These are phyloP conservation scores for Ectropis crepuscularia DNA, from an alignment of 2,888 invertebrate species.

Conservation along the genomic window DNA sequence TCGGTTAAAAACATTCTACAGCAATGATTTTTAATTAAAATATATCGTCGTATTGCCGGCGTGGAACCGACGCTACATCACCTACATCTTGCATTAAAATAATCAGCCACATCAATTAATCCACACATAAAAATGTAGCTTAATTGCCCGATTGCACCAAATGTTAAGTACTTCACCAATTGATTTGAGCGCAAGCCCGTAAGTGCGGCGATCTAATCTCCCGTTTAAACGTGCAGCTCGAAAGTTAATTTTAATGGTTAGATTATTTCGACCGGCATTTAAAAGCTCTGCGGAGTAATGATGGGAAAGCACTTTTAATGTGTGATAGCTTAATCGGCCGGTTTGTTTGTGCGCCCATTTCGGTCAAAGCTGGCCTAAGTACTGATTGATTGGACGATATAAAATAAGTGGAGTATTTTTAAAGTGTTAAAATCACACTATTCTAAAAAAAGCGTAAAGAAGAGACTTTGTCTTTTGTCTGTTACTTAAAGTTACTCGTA, in stretches of 20 bases:
- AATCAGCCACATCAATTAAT: constrained; percentile 3
- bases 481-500: too few relatives aligned
- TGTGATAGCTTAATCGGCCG: constrained; percentile 35
- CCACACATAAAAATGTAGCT: constrained; percentile 12
- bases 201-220: constrained; percentile 21
- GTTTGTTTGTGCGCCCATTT: constrained; percentile 28
- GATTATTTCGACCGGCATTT: constrained; percentile 34
- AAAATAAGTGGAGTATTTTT: background rate
- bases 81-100: background rate
- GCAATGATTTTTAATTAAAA: too few relatives aligned
- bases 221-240: constrained; percentile 33
- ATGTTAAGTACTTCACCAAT: constrained; percentile 21
- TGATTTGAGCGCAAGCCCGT: constrained; percentile 19
- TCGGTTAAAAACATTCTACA: too few relatives aligned
- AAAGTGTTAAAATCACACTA: background rate
- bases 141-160: constrained; percentile 18
- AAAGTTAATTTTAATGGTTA: constrained; percentile 40
- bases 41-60: too few relatives aligned
- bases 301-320: constrained; percentile 40
- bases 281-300: constrained; percentile 27
- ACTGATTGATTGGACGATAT: background rate
- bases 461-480: too few relatives aligned
- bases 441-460: too few relatives aligned
- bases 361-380: constrained; percentile 14
- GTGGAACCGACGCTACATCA: background rate